Base-by-base conservation (phyloP, 92 coral and sea anemone genomes). In the Palythoa heliodiscus region DNA sequence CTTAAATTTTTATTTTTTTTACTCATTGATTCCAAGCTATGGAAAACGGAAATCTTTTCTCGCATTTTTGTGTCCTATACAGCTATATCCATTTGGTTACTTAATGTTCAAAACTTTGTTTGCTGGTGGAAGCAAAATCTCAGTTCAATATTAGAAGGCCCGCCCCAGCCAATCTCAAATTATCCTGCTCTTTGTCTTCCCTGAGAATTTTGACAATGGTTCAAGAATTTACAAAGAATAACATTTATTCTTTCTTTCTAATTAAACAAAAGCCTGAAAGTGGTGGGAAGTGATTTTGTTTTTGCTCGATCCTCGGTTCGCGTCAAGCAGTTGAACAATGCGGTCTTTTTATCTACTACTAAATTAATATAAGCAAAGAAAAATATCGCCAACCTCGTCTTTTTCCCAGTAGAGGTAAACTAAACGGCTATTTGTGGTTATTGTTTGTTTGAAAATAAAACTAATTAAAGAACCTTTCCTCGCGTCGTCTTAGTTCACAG, bases 101-200 rank as follows among this genome's bases (percentile, higher is more conserved):
- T 60, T 2, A 60, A 16, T 60, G 20, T 60, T 63, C 22, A 9
- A 22, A 63, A 19, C 24, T 63, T 63, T 63, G 69, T 63, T 63
- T 63, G 69, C 69, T 63, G 69, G 35, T 63, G 69, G 69, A 63
- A 63, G 22, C 25, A 11, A 19, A 63, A 63, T 63, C 69, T 63
- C 69, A n/a, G 69, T n/a, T 20, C 69, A 63, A 63, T 63, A 63
- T 63, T 63, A 24, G 23, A 63, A 63, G 69, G 1, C 22, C 69
- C 69, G 69, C 69, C 69, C 69, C 19, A n/a, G 25, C 22, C 25
- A 63, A 63, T 63, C 69, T 63, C 25, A n/a, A 19, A 9, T 63
- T 19, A 63, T n/a, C 1, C 35, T 29, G 19, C 35, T 23, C 23
- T 17, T 63, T 63, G 69, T 63, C 25, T n/a, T 19, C 69, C 5